Evolutionary conservation across 1,140 invertebrate species (phyloP).

Genomic region (Euwallacea similis): DNA sequence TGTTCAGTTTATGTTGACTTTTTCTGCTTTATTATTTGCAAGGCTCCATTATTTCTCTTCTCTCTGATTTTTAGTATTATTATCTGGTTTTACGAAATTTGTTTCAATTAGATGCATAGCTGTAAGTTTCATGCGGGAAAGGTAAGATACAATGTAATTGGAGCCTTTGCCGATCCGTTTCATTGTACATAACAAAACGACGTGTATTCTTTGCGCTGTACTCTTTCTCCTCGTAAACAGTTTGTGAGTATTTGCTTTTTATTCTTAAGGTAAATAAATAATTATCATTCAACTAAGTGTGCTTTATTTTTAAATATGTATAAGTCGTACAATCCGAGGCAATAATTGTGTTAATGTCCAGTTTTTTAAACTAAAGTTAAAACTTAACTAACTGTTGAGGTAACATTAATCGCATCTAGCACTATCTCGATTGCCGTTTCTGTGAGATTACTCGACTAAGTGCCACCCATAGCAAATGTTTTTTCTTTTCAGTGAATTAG

Average conservation of each 20-base stretch:
- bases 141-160: background rate
- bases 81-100: background rate
- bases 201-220: constrained; percentile 36
- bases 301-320: background rate
- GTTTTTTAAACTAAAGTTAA: no score
- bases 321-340: no score
- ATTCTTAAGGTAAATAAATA: constrained; percentile 47
- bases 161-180: constrained; percentile 9
- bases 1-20: constrained; percentile 18
- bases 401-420: no score
- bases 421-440: no score
- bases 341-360: no score
- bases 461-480: no score
- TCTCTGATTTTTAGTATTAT: constrained; percentile 2
- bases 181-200: constrained; percentile 29
- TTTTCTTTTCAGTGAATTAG: no score
- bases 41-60: background rate
- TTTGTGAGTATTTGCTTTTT: constrained; percentile 49
- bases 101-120: background rate
- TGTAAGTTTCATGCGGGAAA: background rate
- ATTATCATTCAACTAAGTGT: constrained; percentile 40
- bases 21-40: constrained; percentile 3
- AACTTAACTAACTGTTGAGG: no score
- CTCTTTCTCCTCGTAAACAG: constrained; percentile 37
- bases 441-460: no score